Percentiles rank a stretch among this genome's conserved stretches.
Evolutionary conservation across 2,797 vertebrate species (phyloP).

Genomic region (Phrynocephalus forsythii): DNA sequence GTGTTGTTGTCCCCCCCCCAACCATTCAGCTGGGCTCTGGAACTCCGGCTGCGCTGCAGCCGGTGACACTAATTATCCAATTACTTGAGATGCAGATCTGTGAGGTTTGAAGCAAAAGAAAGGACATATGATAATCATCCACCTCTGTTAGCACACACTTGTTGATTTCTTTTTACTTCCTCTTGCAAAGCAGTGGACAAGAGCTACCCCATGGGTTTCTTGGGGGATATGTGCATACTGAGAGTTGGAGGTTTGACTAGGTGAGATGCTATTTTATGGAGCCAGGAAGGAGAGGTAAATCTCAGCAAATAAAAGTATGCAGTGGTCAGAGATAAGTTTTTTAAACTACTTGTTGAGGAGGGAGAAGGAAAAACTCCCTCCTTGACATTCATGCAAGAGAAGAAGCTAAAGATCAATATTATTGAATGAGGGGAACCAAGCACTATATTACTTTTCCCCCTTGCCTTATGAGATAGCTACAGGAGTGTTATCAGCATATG

Average conservation of each 20-base stretch:
- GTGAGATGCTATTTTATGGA: background rate
- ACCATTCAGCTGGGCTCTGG: background rate
- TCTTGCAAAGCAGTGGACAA: background rate
- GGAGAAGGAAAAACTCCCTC: background rate
- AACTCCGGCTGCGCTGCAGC: background rate
- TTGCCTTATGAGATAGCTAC: background rate
- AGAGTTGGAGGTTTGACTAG: background rate
- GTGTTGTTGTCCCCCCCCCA: background rate
- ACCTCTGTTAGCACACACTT: background rate
- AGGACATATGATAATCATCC: background rate
- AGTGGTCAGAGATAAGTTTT: background rate
- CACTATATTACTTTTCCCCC: too few relatives aligned
- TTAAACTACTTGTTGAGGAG: background rate
- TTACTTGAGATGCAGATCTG: conserved; percentile 10
- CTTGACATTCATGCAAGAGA: background rate
- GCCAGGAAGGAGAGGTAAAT: background rate
- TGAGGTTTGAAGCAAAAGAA: conserved; percentile 17
- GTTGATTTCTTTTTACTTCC: background rate
- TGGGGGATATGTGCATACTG: background rate
- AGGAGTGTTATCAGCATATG: too few relatives aligned
- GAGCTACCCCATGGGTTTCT: background rate
- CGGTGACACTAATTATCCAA: conserved; percentile 31
- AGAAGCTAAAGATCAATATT: background rate
- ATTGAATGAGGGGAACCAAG: background rate
- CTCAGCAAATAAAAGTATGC: background rate